Evolutionary conservation across 2,797 vertebrate species (phyloP).

Genomic region (Gymnoscopelus microlampas): DNA sequence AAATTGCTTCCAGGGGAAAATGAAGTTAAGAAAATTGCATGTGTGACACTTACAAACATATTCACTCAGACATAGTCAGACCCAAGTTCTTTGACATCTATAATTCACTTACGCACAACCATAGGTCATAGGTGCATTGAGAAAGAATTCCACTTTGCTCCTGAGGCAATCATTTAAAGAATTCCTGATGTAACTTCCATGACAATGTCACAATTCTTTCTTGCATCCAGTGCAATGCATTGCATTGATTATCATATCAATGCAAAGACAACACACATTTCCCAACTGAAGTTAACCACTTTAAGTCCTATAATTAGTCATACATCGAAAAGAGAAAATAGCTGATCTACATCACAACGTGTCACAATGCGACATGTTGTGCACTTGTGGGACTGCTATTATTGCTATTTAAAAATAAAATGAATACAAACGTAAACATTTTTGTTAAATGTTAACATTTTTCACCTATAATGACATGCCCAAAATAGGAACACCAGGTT

Average conservation of each 20-base stretch:
- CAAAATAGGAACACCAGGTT: not conserved
- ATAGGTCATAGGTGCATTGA: conserved; percentile 26
- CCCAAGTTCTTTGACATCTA: conserved; percentile 67
- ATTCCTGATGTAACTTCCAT: conserved; percentile 3
- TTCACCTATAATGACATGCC: no score
- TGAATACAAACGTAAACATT: no score
- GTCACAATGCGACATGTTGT: no score
- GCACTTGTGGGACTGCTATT: no score
- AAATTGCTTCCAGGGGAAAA: conserved; percentile 85
- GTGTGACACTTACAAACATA: conserved; percentile 76
- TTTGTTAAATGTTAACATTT: no score
- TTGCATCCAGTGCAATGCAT: not conserved
- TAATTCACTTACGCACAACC: conserved; percentile 55
- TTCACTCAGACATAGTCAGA: conserved; percentile 38
- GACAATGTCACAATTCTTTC: conserved; percentile 6
- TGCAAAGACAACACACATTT: not conserved
- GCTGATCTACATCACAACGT: no score
- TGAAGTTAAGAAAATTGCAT: conserved; percentile 77
- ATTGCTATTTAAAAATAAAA: no score
- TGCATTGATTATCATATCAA: not conserved
- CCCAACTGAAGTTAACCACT: not conserved
- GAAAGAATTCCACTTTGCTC: conserved; percentile 21
- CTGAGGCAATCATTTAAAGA: conserved; percentile 8
- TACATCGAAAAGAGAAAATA: no score
- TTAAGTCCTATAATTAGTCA: no score